These are phyloP conservation scores for Bergia puertoricense DNA, from an alignment of 92 coral and sea anemone species.

Conservation along the genomic window DNA sequence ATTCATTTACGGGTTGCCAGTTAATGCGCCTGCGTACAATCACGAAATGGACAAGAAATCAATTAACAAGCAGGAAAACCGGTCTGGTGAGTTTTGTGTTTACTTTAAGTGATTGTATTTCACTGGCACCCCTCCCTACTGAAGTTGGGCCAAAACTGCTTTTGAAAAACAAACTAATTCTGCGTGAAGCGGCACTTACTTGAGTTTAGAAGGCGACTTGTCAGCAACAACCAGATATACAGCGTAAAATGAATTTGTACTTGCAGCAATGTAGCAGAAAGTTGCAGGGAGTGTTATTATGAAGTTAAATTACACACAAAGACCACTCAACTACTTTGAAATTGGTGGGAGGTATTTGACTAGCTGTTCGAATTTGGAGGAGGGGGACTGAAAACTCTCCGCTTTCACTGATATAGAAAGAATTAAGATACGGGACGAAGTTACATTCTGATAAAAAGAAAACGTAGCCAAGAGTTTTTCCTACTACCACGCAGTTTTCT, in stretches of 20 bases:
- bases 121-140: background rate
- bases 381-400: too few species aligned
- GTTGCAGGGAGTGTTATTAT: background rate
- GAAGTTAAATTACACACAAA: background rate
- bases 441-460: background rate
- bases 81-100: background rate
- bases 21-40: background rate
- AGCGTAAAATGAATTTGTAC: background rate
- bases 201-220: too few species aligned
- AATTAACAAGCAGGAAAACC: background rate
- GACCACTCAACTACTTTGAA: too few species aligned
- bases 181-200: background rate
- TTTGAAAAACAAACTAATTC: too few species aligned
- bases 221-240: background rate
- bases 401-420: too few species aligned
- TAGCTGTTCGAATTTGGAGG: too few species aligned
- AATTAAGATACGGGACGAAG: background rate
- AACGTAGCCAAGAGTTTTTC: too few species aligned
- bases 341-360: too few species aligned
- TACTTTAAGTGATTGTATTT: background rate
- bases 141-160: background rate
- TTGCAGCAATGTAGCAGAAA: background rate
- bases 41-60: background rate
- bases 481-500: too few species aligned
- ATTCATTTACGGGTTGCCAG: background rate